Base-by-base conservation (phyloP, 2,888 invertebrate genomes). In the Pandemis corylana region DNA sequence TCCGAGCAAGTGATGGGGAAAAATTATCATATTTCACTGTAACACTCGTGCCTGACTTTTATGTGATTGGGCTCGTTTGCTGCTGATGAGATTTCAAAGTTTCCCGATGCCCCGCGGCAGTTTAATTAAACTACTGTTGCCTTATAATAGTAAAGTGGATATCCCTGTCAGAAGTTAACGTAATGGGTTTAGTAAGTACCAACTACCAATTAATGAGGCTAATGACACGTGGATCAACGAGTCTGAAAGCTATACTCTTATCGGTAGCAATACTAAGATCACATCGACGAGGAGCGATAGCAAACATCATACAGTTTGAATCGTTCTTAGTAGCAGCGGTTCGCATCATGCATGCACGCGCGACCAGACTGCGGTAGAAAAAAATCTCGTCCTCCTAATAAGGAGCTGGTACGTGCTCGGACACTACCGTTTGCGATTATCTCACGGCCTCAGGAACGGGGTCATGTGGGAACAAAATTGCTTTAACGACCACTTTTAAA, bases 401-500 rank as follows among this genome's bases (percentile, higher is more conserved):
- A 89, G 92, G 92, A 86, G 80, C 81, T 82, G 82, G 90, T 90
- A 92, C 93, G 92, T 91, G 92, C 85, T 85, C 81, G 90, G 89
- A 89, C 90, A 91, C 90, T 89, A 89, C 91, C 87, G 90, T 86
- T 86, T 81, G 91, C 92, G 92, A 92, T 91, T 91, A 92, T 93
- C 93, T 92, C 93, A 93, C 92, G 93, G 91, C 89, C 88, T 81
- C 80, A 81, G 80, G 84, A 89, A 89, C 87, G 89, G 86, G 91
- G 92, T 92, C 92, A 92, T 86, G 89, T 88, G 91, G 86, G 90
- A 91, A 90, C 87, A 83, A 85, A 91, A 89, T 87, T 86, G 86
- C 87, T 81, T 80, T 87, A 87, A 88, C 87, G 84, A 85, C 82
- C 79, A 84, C 83, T 82, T 85, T 85, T 84, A 85, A 85, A 87